Evolutionary conservation across 2,888 invertebrate genomes (phyloP), one percentile per base, ranked within the genome.

Genomic region (Hemaris fuciformis): DNA sequence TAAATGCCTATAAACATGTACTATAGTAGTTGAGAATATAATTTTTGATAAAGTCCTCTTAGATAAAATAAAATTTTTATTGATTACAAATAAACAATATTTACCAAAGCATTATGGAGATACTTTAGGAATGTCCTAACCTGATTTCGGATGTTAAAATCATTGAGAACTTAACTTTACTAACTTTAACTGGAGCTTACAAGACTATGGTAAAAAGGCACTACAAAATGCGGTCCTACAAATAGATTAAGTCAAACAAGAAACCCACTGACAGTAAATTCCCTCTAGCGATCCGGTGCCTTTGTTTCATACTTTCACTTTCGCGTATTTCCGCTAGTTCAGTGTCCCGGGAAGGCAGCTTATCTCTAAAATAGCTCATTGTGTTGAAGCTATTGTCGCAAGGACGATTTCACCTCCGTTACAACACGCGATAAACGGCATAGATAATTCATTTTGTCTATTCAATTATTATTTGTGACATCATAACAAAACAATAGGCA

Each of bases 321-420:
- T 89, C 82, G 66, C 71, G 61, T 62, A 71, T 83, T 87, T 86
- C 88, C 85, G 84, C 66, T 64, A 70, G 74, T 71, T 69, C 69
- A 64, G 60, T 69, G 68, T 68, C 72, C 74, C 77, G 76, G 87
- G 84, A 85, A 83, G 83, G 77, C 64, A 64, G 66, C 72, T 84
- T 86, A 84, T 85, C 85, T 79, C 75, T 72, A 79, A 84, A 85
- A 84, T 79, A 78, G 77, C 70, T 74, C 81, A 89, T 89, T 90
- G 88, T 89, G 74, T 81, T 68, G 68, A 62, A 64, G 67, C 68
- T 76, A 81, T 83, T 83, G 81, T 74, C 65, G 69, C 85, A 89
- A 88, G 88, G 87, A 88, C 87, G 85, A 84, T 88, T 89, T 88
- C 89, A 83, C 87, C 77, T 71, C 73, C 73, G 63, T 63, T 62